Evolutionary conservation across 2,888 invertebrate species (phyloP).

Genomic region (Ormyrus rosae): DNA sequence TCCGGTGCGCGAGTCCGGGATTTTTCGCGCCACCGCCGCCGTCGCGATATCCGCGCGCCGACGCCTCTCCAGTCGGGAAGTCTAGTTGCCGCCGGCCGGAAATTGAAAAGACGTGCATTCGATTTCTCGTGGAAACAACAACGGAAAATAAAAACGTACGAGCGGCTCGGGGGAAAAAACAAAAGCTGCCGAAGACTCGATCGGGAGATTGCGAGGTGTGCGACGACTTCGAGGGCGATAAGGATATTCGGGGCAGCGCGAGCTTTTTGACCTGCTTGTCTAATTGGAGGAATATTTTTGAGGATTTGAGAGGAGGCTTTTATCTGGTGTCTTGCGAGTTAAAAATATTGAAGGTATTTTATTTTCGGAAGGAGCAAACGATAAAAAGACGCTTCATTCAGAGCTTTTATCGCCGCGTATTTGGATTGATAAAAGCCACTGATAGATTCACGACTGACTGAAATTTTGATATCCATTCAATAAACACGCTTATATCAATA

Average conservation of each 20-base stretch:
- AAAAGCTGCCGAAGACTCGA: slow-evolving; percentile 1
- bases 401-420: neutral
- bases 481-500: neutral
- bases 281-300: too few relatives aligned
- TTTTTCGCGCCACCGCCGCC: slow-evolving; percentile 29
- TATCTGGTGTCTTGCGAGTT: too few relatives aligned
- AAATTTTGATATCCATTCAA: neutral
- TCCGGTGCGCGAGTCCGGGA: slow-evolving; percentile 14
- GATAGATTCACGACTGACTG: too few relatives aligned
- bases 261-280: too few relatives aligned
- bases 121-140: slow-evolving; percentile 54
- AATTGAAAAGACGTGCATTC: slow-evolving; percentile 59
- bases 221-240: too few relatives aligned
- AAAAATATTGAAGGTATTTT: too few relatives aligned
- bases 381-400: neutral
- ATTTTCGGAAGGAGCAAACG: neutral
- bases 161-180: slow-evolving; percentile 13
- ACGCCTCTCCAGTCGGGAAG: slow-evolving; percentile 40
- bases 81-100: slow-evolving; percentile 54
- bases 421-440: too few relatives aligned
- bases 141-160: slow-evolving; percentile 26
- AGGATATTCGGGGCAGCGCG: too few relatives aligned
- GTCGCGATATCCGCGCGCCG: slow-evolving; percentile 32
- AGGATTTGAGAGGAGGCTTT: too few relatives aligned
- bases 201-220: too few relatives aligned